Conservation (phyloP, 2,888 invertebrate species). For the Ophraella communa region DNA sequence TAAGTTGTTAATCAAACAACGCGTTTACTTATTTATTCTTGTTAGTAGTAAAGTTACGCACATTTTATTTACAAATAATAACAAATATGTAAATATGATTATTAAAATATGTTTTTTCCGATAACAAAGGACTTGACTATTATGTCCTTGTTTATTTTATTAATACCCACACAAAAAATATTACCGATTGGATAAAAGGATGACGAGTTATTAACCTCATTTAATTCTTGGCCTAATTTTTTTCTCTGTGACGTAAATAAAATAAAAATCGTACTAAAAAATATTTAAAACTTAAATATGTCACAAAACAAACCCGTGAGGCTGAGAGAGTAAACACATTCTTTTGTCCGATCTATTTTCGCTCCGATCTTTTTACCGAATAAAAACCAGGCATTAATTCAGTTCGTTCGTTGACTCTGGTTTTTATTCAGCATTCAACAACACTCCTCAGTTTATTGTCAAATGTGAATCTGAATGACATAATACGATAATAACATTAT, state of each 20-base stretch:
- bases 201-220: too few relatives aligned
- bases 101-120: too few relatives aligned
- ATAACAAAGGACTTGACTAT: too few relatives aligned
- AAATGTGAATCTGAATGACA: background rate
- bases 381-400: slow-evolving; percentile 18
- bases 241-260: too few relatives aligned
- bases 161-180: too few relatives aligned
- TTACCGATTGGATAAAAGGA: too few relatives aligned
- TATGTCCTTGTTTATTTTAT: too few relatives aligned
- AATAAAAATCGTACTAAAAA: background rate
- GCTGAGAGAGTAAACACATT: background rate
- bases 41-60: background rate
- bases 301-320: background rate
- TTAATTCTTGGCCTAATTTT: too few relatives aligned
- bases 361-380: slow-evolving; percentile 15
- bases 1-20: too few relatives aligned
- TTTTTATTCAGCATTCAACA: slow-evolving; percentile 4
- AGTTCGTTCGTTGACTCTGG: slow-evolving; percentile 18
- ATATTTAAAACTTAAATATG: background rate
- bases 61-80: background rate
- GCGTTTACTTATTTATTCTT: background rate
- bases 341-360: slow-evolving; percentile 23
- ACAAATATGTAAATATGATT: background rate
- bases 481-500: slow-evolving; percentile 1
- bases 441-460: slow-evolving; percentile 1